Evolutionary conservation across 1,140 invertebrate species (phyloP).

Genomic region (Apocrypta bakeri): DNA sequence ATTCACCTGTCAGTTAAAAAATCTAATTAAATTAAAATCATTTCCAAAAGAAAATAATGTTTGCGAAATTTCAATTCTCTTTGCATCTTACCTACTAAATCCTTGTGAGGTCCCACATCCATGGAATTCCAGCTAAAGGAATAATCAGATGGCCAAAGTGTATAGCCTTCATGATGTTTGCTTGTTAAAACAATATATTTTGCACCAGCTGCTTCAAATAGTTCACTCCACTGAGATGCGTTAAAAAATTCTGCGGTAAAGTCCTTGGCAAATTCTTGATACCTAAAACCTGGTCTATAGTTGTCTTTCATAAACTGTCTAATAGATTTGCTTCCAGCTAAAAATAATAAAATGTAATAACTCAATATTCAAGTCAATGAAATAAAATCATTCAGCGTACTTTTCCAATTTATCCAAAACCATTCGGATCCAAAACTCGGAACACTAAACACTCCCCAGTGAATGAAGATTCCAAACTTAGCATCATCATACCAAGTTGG

Average conservation of each 20-base stretch:
- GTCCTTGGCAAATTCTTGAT: slow-evolving; percentile 89
- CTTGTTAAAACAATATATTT: slow-evolving; percentile 93
- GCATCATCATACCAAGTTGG: slow-evolving; percentile 92
- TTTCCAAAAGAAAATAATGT: neutral
- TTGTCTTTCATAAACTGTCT: slow-evolving; percentile 83
- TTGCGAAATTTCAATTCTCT: neutral
- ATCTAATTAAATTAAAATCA: neutral
- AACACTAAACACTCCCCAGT: slow-evolving; percentile 95
- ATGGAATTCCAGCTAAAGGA: slow-evolving; percentile 93
- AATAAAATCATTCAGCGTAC: slow-evolving; percentile 68
- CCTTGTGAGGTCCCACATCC: slow-evolving; percentile 89
- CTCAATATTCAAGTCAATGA: neutral
- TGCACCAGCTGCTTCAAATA: slow-evolving; percentile 86
- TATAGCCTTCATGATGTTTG: slow-evolving; percentile 96
- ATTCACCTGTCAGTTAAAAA: slow-evolving; percentile 78
- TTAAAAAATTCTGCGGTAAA: slow-evolving; percentile 91
- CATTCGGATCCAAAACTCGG: slow-evolving; percentile 90
- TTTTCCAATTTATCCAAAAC: slow-evolving; percentile 89
- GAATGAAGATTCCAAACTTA: slow-evolving; percentile 94
- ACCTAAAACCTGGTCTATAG: slow-evolving; percentile 87
- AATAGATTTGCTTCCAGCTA: slow-evolving; percentile 59
- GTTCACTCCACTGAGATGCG: slow-evolving; percentile 83
- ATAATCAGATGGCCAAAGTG: slow-evolving; percentile 89
- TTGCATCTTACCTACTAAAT: slow-evolving; percentile 80
- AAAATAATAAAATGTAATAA: slow-evolving; percentile 33